Base-by-base conservation (phyloP, 2,113 vertebrate species). In the Otus sunia region DNA sequence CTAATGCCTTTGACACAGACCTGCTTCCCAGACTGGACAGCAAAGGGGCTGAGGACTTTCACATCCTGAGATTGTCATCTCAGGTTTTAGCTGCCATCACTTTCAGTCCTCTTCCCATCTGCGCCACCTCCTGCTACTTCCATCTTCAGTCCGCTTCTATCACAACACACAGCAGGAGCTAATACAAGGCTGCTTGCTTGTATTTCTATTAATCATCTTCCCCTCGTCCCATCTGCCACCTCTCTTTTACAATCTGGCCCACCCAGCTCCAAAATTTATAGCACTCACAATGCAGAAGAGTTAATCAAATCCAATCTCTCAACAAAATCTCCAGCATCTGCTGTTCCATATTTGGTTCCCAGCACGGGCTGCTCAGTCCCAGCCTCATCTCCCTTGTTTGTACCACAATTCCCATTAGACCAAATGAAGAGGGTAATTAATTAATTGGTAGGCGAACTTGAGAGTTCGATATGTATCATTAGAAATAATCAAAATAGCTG, bases 291-390 rank as follows among this genome's bases (percentile, higher is more conserved):
- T 37, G 27, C 56, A 84, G 56, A 77, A 81, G 52, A 85, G 30
- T 79, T 94, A 86, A 84, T 84, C 18, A 8, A 90, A 85, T 91
- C 49, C 64, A 63, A 83, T 23, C 67, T 86, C 74, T 71, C 73
- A 55, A 37, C 60, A 86, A 56, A 68, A 22, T 13, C 80, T 88
- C 36, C 36, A 75, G 94, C 95, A 96, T 82, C 89, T 96, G 89
- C 84, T 96, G 69, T 36, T 94, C 69, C 59, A 29, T 21, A 20
- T 19, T 79, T 73, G 80, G 53, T 39, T 85, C 68, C 69, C 77
- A 83, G 86, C 77, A 52, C 75, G 71, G 55, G 58, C 87, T 96
- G 97, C 89, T 96, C 97, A 91, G 62, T 36, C 77, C 74, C 92
- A 85, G 89, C 81, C 77, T 83, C 87, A 21, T 26, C 56, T 74